Conservation (phyloP, 2,888 invertebrate species). For the Therioaphis trifolii region DNA sequence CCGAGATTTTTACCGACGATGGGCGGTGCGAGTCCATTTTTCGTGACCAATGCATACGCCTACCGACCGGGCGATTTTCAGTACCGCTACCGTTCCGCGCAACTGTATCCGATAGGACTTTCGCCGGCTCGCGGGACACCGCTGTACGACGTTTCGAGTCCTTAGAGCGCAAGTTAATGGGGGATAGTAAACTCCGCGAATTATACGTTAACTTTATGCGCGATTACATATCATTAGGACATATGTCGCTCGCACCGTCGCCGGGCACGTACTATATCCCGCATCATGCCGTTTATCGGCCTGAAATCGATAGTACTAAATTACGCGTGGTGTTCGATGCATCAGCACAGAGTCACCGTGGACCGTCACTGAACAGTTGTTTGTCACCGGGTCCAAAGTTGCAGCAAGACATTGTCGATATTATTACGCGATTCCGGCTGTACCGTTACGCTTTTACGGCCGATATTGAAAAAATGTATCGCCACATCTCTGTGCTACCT, state of each 20-base stretch:
- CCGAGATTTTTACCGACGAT: not conserved
- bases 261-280: not conserved
- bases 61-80: too few relatives aligned
- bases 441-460: not conserved
- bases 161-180: not conserved
- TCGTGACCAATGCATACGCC: not conserved
- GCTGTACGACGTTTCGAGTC: not conserved
- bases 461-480: too few relatives aligned
- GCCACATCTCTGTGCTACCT: too few relatives aligned
- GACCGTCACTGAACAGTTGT: not conserved
- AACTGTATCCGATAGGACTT: not conserved
- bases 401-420: not conserved
- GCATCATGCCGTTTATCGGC: conserved; percentile 2
- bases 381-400: not conserved
- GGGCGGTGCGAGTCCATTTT: not conserved
- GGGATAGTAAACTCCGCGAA: too few relatives aligned
- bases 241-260: not conserved
- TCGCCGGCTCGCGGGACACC: not conserved
- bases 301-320: not conserved
- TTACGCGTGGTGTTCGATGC: not conserved
- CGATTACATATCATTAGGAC: too few relatives aligned
- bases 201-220: too few relatives aligned
- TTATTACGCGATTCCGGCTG: not conserved
- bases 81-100: not conserved
- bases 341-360: not conserved